phyloP scores from a whole-genome alignment of 2,797 vertebrate genomes.

The Melanotaenia boesemani region DNA sequence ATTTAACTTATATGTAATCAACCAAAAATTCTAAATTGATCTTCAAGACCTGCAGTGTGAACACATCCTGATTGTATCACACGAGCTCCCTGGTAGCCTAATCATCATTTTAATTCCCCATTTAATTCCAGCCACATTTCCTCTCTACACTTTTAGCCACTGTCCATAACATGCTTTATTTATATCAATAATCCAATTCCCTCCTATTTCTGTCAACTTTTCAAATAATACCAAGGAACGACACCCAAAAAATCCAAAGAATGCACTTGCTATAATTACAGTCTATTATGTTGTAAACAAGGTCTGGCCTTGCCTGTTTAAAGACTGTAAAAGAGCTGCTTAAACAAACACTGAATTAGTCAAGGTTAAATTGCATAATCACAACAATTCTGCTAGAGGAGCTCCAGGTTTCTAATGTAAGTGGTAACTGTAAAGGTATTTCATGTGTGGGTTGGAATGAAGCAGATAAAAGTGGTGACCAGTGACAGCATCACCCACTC shows the following conservation, averaged over 20 bases:
- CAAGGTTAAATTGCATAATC: background rate
- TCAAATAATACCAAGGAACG: background rate
- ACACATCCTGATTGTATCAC: background rate
- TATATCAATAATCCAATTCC: background rate
- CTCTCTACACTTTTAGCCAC: background rate
- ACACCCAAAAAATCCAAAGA: background rate
- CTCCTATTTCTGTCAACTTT: background rate
- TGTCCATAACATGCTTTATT: background rate
- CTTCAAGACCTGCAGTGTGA: no score
- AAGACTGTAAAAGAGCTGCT: background rate
- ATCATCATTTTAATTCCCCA: background rate
- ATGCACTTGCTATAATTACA: background rate
- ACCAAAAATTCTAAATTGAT: no score
- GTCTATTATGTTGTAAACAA: background rate
- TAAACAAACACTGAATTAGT: background rate
- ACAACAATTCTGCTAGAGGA: background rate
- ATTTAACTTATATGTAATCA: no score
- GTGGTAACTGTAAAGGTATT: constrained; percentile 6
- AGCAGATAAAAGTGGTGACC: constrained; percentile 36
- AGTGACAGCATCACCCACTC: constrained; percentile 52
- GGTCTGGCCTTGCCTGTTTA: background rate
- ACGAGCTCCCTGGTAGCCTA: background rate
- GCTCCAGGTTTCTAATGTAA: background rate
- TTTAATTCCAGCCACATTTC: background rate
- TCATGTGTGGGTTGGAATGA: constrained; percentile 35